Evolutionary conservation across 2,888 invertebrate genomes (phyloP).

Genomic region (Latrodectus elegans): DNA sequence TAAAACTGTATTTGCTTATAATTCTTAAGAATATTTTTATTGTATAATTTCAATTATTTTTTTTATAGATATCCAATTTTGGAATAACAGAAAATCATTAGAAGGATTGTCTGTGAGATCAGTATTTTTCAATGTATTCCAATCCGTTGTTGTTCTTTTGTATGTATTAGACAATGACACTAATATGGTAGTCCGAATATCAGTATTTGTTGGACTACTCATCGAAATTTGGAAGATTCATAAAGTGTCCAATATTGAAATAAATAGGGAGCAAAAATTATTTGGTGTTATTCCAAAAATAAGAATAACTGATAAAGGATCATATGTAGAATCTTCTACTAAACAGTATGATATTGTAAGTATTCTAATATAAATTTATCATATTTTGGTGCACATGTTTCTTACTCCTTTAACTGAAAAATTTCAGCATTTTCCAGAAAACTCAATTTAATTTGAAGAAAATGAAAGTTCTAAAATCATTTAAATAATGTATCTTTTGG

Average conservation of each 20-base stretch:
- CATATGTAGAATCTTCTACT: constrained; percentile 95
- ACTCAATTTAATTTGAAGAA: too few relatives aligned
- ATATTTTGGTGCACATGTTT: too few relatives aligned
- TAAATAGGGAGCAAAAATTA: constrained; percentile 83
- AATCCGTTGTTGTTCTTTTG: constrained; percentile 93
- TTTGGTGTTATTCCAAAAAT: constrained; percentile 88
- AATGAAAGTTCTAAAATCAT: too few relatives aligned
- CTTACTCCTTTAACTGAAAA: too few relatives aligned
- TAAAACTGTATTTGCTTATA: too few relatives aligned
- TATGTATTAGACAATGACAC: constrained; percentile 99
- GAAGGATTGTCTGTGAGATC: constrained; percentile 98
- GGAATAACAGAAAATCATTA: constrained; percentile 96
- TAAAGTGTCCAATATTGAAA: constrained; percentile 81
- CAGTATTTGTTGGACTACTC: constrained; percentile 93
- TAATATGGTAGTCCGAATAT: constrained; percentile 94
- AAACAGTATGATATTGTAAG: constrained; percentile 86
- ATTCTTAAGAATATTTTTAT: too few relatives aligned
- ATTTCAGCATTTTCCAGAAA: too few relatives aligned
- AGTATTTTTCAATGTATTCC: constrained; percentile 98
- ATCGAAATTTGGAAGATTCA: constrained; percentile 99
- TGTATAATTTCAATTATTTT: too few relatives aligned
- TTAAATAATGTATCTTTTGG: too few relatives aligned
- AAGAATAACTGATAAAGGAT: constrained; percentile 92
- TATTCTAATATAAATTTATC: constrained; percentile 10
- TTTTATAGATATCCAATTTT: constrained; percentile 93